Conservation (phyloP, 2,888 invertebrate species). For the Oscheius onirici region DNA sequence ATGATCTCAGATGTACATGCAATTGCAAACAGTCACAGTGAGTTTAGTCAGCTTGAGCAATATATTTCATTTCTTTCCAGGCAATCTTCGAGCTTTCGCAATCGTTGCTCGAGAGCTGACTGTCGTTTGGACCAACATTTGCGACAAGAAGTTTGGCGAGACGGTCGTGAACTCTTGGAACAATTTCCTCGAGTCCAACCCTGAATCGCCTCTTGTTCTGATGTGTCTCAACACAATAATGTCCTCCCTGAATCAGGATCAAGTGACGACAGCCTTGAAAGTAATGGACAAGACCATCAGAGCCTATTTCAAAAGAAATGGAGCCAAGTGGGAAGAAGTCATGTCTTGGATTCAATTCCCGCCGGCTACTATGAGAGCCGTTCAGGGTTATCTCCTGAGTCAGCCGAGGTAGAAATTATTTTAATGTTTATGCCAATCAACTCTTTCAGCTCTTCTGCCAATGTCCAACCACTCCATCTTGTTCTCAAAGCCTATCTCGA, state of each 20-base stretch:
- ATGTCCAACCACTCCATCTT: constrained; percentile 43
- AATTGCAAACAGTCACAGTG: constrained; percentile 45
- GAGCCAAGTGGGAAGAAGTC: constrained; percentile 49
- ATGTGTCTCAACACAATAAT: constrained; percentile 47
- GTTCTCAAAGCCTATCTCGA: constrained; percentile 45
- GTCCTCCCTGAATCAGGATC: constrained; percentile 53
- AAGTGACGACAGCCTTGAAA: constrained; percentile 52
- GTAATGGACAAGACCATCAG: constrained; percentile 59
- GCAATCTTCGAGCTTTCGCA: constrained; percentile 45
- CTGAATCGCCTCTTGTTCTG: constrained; percentile 48
- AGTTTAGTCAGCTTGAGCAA: no score
- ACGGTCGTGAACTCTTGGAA: constrained; percentile 50
- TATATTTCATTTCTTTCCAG: constrained; percentile 50
- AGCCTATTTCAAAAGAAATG: constrained; percentile 59
- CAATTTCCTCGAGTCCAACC: constrained; percentile 45
- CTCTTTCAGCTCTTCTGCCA: constrained; percentile 30
- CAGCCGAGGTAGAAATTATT: constrained; percentile 38
- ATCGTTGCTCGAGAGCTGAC: constrained; percentile 61
- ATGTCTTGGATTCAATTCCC: constrained; percentile 54
- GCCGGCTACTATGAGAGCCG: constrained; percentile 19
- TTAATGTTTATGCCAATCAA: neutral
- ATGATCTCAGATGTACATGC: constrained; percentile 49
- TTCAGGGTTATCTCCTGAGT: constrained; percentile 48
- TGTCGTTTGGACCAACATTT: constrained; percentile 58
- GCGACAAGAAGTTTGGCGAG: constrained; percentile 54